Evolutionary conservation across 1,140 invertebrate genomes (phyloP), one percentile per base, ranked within the genome.

Genomic region (Melitaea cinxia): DNA sequence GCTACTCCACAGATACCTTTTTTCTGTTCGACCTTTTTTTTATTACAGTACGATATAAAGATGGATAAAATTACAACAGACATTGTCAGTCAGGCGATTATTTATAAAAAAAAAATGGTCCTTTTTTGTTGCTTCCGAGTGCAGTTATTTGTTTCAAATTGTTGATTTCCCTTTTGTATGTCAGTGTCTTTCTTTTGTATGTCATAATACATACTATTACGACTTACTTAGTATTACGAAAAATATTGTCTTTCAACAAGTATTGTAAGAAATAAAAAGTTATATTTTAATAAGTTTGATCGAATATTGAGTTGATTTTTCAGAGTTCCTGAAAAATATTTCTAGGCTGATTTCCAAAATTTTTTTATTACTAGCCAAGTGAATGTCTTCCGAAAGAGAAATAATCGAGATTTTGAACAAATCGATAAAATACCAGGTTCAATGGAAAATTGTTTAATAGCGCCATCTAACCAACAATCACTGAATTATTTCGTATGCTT

Each of bases 61-160:
- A 77, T 80, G 88, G 83, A 88, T 90, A 83, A 85, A 88, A 88
- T 87, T 88, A 85, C 85, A 69, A 57, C 65, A 72, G 68, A 60
- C 70, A 83, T 88, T 88, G 82, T 90, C 68, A 82, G 82, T 90
- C 68, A 82, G 77, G 74, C 80, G 85, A 86, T 88, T 88, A 90
- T 90, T 90, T 88, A 87, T 90, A 88, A 82, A 88, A 85, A n/a
- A n/a, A 88, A 88, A 88, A 88, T 82, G 81, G 82, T 72, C 69
- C 70, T 83, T 85, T 89, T 89, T 84, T 87, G 75, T 73, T 66
- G 73, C 75, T 78, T 80, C 77, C 76, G 77, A 80, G 74, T 74
- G 75, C 76, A 75, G 74, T 70, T 73, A 54, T 77, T 74, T 61
- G 72, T 78, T 75, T 79, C 65, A 64, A 77, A 80, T 75, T 80